Percentiles rank a stretch among this genome's conserved stretches.
Conservation (phyloP, 2,888 invertebrate genomes). For the Zygogramma bicolorata region DNA sequence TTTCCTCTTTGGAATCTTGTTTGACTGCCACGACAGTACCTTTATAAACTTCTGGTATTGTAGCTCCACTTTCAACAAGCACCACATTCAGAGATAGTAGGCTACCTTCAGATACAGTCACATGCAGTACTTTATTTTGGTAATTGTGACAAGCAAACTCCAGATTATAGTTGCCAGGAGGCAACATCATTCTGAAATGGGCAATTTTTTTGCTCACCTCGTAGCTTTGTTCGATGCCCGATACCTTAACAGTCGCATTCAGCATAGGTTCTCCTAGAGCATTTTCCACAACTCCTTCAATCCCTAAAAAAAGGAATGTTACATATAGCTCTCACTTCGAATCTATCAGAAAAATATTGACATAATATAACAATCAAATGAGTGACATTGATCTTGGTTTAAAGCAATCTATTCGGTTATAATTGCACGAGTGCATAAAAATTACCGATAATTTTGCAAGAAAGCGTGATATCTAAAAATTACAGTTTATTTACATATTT, state of each 20-base stretch:
- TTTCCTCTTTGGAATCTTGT: neutral
- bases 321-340: too few species aligned
- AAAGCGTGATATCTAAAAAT: too few species aligned
- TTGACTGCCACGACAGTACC: constrained; percentile 35
- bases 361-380: too few species aligned
- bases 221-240: constrained; percentile 71
- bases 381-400: too few species aligned
- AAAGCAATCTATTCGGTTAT: too few species aligned
- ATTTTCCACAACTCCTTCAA: constrained; percentile 79
- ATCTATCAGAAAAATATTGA: too few species aligned
- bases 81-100: constrained; percentile 63
- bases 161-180: constrained; percentile 76
- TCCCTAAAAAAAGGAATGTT: constrained; percentile 71
- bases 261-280: constrained; percentile 74
- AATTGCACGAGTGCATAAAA: too few species aligned
- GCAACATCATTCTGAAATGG: constrained; percentile 78
- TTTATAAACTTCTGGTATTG: constrained; percentile 25
- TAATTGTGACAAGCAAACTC: constrained; percentile 75
- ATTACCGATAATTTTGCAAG: too few species aligned
- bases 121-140: constrained; percentile 66
- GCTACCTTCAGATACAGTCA: constrained; percentile 65
- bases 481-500: too few species aligned
- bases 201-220: constrained; percentile 78
- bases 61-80: constrained; percentile 29
- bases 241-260: constrained; percentile 78